Evolutionary conservation across 2,888 invertebrate genomes (phyloP), one percentile per base, ranked within the genome.

Genomic region (Lepidochitona cinerea): DNA sequence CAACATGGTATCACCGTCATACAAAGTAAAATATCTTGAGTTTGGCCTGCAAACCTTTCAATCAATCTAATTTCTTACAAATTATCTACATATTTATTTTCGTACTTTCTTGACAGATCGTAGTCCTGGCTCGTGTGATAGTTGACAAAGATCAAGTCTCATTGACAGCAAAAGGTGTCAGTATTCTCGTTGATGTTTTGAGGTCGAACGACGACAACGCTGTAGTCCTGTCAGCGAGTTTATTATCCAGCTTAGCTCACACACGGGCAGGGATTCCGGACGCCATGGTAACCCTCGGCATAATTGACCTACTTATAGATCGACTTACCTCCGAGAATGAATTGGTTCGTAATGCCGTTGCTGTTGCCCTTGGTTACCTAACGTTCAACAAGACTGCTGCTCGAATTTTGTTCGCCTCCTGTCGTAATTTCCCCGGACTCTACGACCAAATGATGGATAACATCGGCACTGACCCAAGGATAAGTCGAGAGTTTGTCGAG

Each of bases 251-350:
- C 78, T 81, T 91, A 35, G 88, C 89, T 4, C 90, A 90, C 80
- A 90, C 90, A 0, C 79, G 90, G 6, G 89, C 91, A 23, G 91
- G 91, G 6, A 89, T 91, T 53, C 85, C 90, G 6, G 91, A 91
- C 77, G 90, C 90, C 73, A 90, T 91, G 88, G 81, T 90, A 23
- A 89, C 90, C 23, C 82, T 86, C 0, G 90, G 90, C 6, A 87
- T 87, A 23, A 83, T 90, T 12, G 87, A 89, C 52, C 78, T 85
- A 35, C 84, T 90, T 1, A 82, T 89, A 26, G 80, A 82, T 1
- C 81, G 82, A 36, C 81, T 90, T 18, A 65, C 78, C 64, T 88
- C 89, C 0, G 72, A 71, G 4, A 89, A 88, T 74, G 87, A 88
- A 35, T 86, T 88, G 77, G 84, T 85, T 18, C 78, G 86, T 9